Conservation (phyloP, 2,113 vertebrate genomes). For the Sardina pilchardus region DNA sequence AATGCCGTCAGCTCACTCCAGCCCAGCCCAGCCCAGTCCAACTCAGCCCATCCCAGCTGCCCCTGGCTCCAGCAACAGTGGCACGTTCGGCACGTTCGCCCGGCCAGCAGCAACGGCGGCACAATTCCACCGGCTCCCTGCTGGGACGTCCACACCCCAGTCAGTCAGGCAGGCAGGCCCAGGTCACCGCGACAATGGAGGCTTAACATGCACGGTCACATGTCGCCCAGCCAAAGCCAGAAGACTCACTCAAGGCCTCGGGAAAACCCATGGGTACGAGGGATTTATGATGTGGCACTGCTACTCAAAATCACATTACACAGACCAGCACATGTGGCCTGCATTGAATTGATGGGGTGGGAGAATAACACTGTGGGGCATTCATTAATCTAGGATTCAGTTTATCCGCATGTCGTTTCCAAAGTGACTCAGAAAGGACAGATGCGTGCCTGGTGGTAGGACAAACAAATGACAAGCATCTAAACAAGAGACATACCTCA, state of each 20-base stretch:
- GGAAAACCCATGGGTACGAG: not conserved
- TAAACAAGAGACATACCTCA: not conserved
- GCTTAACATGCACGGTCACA: constrained; percentile 29
- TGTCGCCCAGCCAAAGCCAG: constrained; percentile 25
- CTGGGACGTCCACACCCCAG: not conserved
- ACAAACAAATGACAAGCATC: not conserved
- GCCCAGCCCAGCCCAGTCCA: not conserved
- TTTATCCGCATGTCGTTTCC: not conserved
- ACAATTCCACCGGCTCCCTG: not conserved
- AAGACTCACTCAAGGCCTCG: not conserved
- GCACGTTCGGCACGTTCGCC: not conserved
- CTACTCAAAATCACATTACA: not conserved
- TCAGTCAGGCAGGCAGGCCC: constrained; percentile 33
- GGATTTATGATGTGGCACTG: constrained; percentile 18
- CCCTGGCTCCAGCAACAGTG: not conserved
- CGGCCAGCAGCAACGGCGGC: not conserved
- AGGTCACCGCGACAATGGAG: constrained; percentile 19
- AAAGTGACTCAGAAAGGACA: not conserved
- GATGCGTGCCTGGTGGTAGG: not conserved
- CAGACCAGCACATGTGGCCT: not conserved
- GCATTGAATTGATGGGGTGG: constrained; percentile 1
- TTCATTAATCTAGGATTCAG: not conserved
- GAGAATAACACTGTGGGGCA: not conserved
- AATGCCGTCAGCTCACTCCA: not conserved
- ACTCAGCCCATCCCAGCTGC: not conserved